phyloP scores from a whole-genome alignment of 2,113 vertebrate species.

The Plecotus auritus region DNA sequence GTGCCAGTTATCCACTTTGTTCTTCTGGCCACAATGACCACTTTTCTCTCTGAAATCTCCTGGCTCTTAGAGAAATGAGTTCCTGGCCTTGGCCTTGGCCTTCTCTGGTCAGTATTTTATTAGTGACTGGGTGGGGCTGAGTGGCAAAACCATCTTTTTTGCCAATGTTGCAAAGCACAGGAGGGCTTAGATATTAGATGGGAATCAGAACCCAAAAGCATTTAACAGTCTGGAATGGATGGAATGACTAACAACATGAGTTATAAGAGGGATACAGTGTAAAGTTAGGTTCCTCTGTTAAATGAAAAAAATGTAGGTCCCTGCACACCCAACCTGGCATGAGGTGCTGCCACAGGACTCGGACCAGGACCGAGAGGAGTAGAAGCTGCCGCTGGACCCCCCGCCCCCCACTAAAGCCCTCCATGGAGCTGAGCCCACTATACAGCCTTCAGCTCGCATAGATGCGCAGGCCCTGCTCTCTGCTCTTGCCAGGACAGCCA shows the following conservation, averaged over 20 bases:
- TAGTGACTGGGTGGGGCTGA: background rate
- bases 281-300: background rate
- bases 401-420: too few relatives aligned
- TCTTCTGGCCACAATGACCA: background rate
- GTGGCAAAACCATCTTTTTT: background rate
- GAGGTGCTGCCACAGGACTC: too few relatives aligned
- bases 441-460: too few relatives aligned
- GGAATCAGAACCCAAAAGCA: background rate
- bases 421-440: too few relatives aligned
- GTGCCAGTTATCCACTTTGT: background rate
- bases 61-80: background rate
- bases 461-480: too few relatives aligned
- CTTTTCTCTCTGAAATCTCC: background rate
- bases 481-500: too few relatives aligned
- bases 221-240: background rate
- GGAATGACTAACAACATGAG: background rate
- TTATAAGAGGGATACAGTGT: background rate
- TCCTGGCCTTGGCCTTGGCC: background rate
- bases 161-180: background rate
- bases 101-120: background rate
- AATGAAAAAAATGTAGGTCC: background rate
- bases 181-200: background rate
- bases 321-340: too few relatives aligned
- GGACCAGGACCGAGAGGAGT: too few relatives aligned
- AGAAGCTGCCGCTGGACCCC: too few relatives aligned